Percentiles rank a stretch among this genome's conserved stretches.
phyloP scores from a whole-genome alignment of 2,797 vertebrate species.

The Austrolebias charrua region DNA sequence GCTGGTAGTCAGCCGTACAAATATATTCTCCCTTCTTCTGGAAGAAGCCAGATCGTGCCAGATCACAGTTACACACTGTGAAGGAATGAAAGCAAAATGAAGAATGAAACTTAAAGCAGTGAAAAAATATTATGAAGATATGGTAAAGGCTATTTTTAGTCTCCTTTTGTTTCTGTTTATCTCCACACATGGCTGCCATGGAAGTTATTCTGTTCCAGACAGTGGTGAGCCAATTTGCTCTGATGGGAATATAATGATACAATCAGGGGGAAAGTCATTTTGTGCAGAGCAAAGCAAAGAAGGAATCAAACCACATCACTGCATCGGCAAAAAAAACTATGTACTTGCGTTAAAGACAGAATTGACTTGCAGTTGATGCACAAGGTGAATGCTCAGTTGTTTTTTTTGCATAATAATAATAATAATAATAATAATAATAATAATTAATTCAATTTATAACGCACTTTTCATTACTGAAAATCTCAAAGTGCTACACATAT shows the following conservation, averaged over 20 bases:
- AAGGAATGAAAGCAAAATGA: constrained; percentile 27
- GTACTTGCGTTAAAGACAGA: constrained; percentile 9
- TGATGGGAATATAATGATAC: constrained; percentile 70
- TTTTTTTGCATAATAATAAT: too few relatives aligned
- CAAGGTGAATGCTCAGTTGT: constrained; percentile 11
- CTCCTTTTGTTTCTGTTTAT: constrained; percentile 18
- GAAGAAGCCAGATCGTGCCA: constrained; percentile 96
- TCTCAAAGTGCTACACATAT: too few relatives aligned
- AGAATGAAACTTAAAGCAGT: constrained; percentile 6
- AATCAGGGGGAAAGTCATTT: constrained; percentile 66
- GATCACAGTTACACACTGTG: constrained; percentile 93
- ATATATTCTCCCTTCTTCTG: constrained; percentile 99
- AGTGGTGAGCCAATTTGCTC: constrained; percentile 59
- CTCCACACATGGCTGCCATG: constrained; percentile 43
- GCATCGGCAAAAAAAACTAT: constrained; percentile 39
- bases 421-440: too few relatives aligned
- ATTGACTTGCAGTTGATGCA: constrained; percentile 25
- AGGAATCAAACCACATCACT: constrained; percentile 39
- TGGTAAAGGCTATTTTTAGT: background rate
- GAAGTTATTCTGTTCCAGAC: constrained; percentile 47
- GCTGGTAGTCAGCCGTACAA: constrained; percentile 96
- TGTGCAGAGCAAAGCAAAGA: constrained; percentile 50
- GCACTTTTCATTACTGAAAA: too few relatives aligned
- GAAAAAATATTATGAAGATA: background rate
- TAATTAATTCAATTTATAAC: too few relatives aligned